These are phyloP conservation scores for Zaprionus gabonicus DNA, from an alignment of 1,140 invertebrate genomes.

Conservation along the genomic window DNA sequence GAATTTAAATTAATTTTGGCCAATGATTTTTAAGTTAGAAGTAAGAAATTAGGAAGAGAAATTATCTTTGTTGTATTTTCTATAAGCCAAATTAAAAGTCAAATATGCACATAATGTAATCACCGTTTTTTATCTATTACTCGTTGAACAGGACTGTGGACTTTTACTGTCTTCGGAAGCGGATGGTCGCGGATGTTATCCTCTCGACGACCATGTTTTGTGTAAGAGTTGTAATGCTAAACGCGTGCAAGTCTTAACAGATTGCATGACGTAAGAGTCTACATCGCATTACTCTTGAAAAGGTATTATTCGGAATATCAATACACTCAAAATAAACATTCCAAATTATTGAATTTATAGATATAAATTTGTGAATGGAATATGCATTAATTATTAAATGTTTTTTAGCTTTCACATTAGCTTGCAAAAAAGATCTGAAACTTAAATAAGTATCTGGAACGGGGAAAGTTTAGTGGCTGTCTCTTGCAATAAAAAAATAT, in stretches of 20 bases:
- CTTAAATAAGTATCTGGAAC: too few relatives aligned
- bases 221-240: slow-evolving; percentile 99
- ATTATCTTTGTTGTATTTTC: too few relatives aligned
- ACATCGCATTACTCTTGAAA: neutral
- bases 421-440: neutral
- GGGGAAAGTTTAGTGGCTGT: too few relatives aligned
- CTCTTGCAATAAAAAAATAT: too few relatives aligned
- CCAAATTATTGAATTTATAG: neutral
- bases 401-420: neutral
- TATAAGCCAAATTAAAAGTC: too few relatives aligned
- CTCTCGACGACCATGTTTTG: slow-evolving; percentile 97
- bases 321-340: neutral
- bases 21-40: too few relatives aligned
- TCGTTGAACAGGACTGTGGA: slow-evolving; percentile 92
- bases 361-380: neutral
- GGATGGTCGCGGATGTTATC: slow-evolving; percentile 98
- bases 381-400: neutral
- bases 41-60: too few relatives aligned
- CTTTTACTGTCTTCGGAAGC: slow-evolving; percentile 95
- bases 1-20: too few relatives aligned
- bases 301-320: neutral
- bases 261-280: slow-evolving; percentile 86
- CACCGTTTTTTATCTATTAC: neutral
- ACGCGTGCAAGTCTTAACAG: slow-evolving; percentile 93
- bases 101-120: too few relatives aligned